phyloP scores from a whole-genome alignment of 2,888 invertebrate species.

The Gandaritis pyraliata region DNA sequence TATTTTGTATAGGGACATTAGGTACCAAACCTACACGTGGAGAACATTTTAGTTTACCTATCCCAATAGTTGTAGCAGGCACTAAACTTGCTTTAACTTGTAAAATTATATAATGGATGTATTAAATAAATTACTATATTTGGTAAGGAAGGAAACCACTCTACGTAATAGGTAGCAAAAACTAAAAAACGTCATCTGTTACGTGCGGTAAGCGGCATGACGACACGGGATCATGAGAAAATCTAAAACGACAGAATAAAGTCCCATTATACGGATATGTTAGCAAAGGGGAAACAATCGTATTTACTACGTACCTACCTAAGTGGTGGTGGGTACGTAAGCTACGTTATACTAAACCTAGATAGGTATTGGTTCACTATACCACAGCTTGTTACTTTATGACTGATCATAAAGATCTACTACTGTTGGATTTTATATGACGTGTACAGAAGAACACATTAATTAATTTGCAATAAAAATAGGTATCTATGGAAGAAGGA shows the following conservation, averaged over 20 bases:
- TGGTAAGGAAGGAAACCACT: conserved; percentile 5
- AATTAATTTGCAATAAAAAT: no score
- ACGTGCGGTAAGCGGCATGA: conserved; percentile 6
- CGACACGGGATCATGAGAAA: conserved; percentile 12
- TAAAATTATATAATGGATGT: no score
- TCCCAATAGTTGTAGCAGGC: no score
- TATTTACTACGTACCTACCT: background rate
- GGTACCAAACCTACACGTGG: no score
- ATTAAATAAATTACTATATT: background rate
- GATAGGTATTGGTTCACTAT: background rate
- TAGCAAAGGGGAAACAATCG: background rate
- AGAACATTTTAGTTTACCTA: background rate
- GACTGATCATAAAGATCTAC: no score
- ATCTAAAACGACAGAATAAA: background rate
- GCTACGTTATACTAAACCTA: background rate
- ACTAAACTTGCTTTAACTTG: no score
- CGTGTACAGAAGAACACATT: no score
- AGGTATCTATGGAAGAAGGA: no score
- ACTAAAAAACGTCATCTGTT: conserved; percentile 4
- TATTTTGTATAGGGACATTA: no score
- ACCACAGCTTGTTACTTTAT: no score
- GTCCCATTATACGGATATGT: background rate
- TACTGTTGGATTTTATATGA: no score
- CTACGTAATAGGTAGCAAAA: background rate
- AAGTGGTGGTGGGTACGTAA: background rate